These are phyloP conservation scores for Escarpia spicata DNA, from an alignment of 2,888 invertebrate species.

Conservation along the genomic window DNA sequence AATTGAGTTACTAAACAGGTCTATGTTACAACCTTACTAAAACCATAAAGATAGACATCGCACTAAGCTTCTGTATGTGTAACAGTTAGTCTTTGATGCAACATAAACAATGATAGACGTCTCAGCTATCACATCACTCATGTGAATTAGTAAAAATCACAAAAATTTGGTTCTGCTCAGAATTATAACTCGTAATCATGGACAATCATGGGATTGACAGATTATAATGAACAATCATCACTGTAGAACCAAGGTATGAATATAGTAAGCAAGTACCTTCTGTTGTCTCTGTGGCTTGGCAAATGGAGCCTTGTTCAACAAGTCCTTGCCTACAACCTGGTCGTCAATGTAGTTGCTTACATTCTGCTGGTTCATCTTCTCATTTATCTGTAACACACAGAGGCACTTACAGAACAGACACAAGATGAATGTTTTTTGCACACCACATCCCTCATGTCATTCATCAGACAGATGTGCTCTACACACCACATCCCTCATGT, in stretches of 20 bases:
- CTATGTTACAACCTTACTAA: background rate
- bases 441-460: background rate
- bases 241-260: background rate
- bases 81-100: background rate
- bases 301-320: slow-evolving; percentile 11
- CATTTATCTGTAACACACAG: slow-evolving; percentile 24
- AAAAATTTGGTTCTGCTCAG: slow-evolving; percentile 17
- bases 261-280: slow-evolving; percentile 45
- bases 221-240: slow-evolving; percentile 14
- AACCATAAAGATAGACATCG: background rate
- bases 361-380: slow-evolving; percentile 27
- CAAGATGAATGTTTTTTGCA: background rate
- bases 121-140: background rate
- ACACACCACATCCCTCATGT: background rate
- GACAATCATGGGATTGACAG: slow-evolving; percentile 25
- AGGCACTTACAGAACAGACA: background rate
- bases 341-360: slow-evolving; percentile 22
- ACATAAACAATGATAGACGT: background rate
- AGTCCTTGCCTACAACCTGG: slow-evolving; percentile 14
- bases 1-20: background rate
- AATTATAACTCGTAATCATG: slow-evolving; percentile 19
- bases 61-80: background rate
- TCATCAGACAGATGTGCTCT: background rate
- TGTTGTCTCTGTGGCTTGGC: slow-evolving; percentile 58
- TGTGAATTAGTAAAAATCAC: background rate